Conservation (phyloP, 2,888 invertebrate species). For the Anthoptus insignis region DNA sequence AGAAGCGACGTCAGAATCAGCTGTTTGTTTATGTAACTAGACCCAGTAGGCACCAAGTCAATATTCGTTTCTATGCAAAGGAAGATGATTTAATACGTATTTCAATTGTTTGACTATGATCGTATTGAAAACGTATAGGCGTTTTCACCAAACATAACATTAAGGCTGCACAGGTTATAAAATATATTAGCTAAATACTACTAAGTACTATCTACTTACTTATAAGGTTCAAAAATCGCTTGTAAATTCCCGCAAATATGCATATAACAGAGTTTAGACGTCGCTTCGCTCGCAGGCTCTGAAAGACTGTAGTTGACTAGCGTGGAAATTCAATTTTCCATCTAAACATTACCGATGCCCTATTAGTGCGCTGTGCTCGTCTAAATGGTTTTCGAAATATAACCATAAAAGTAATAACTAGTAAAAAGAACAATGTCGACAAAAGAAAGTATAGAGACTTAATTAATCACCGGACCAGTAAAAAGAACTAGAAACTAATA, state of each 20-base stretch:
- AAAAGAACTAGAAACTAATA: too few relatives aligned
- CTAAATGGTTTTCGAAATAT: not conserved
- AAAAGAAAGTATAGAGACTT: not conserved
- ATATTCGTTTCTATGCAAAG: not conserved
- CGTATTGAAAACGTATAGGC: not conserved
- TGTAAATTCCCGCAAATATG: not conserved
- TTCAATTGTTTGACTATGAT: not conserved
- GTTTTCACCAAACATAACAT: not conserved
- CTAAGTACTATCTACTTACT: not conserved
- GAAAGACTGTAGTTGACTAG: slow-evolving; percentile 10
- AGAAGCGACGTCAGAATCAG: slow-evolving; percentile 5
- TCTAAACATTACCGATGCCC: slow-evolving; percentile 12
- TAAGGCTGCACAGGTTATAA: too few relatives aligned
- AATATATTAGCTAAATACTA: too few relatives aligned
- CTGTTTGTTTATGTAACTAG: slow-evolving; percentile 22
- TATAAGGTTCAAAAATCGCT: not conserved
- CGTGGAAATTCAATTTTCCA: slow-evolving; percentile 18
- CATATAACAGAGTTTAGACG: not conserved
- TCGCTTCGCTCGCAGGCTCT: not conserved
- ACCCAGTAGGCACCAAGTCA: slow-evolving; percentile 7
- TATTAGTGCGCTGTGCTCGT: slow-evolving; percentile 12
- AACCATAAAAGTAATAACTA: not conserved
- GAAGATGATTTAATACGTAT: not conserved
- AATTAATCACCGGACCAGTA: too few relatives aligned
- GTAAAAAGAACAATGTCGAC: not conserved